phyloP scores from a whole-genome alignment of 2,888 invertebrate genomes.

The Scelioninae gen. 2 region DNA sequence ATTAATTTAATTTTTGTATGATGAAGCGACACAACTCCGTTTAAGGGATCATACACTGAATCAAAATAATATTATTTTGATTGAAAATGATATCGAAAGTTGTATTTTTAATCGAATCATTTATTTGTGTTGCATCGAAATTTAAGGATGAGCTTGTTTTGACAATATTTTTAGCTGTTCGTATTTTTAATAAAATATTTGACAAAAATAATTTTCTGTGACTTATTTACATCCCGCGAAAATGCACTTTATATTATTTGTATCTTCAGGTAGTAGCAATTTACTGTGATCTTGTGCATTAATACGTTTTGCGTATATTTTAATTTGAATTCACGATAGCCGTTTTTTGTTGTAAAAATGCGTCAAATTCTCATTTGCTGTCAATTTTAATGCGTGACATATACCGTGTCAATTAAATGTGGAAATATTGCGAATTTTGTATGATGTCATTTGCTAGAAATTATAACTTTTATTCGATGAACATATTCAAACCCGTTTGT shows the following conservation, averaged over 20 bases:
- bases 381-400: too few relatives aligned
- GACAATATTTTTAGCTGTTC: constrained; percentile 59
- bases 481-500: neutral
- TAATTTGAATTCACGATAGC: neutral
- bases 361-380: too few relatives aligned
- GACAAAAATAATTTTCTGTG: constrained; percentile 36
- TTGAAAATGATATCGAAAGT: constrained; percentile 52
- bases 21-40: constrained; percentile 30
- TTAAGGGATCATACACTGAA: constrained; percentile 40
- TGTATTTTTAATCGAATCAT: constrained; percentile 57
- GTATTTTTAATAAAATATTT: constrained; percentile 58
- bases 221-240: neutral
- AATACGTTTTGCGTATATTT: too few relatives aligned
- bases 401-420: too few relatives aligned
- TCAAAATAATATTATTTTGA: constrained; percentile 55
- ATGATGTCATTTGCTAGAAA: too few relatives aligned
- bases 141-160: constrained; percentile 57
- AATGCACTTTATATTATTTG: neutral
- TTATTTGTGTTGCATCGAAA: constrained; percentile 56
- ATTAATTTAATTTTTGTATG: constrained; percentile 53
- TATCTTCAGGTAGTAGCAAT: neutral
- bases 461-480: too few relatives aligned
- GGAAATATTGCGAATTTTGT: too few relatives aligned
- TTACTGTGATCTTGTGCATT: too few relatives aligned
- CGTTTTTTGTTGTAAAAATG: too few relatives aligned